Evolutionary conservation across 2,888 invertebrate species (phyloP).

Genomic region (Rutpela maculata): DNA sequence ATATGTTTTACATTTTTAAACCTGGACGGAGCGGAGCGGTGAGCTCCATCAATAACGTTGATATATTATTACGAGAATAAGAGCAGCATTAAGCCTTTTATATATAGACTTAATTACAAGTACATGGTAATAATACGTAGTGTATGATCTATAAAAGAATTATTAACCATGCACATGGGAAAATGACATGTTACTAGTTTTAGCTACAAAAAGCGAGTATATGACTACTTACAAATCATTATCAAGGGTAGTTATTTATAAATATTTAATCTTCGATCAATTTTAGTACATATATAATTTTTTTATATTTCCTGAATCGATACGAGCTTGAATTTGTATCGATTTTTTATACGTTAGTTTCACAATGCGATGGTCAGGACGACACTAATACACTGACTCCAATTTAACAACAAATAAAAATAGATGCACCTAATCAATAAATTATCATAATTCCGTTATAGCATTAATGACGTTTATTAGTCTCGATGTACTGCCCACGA

Average conservation of each 20-base stretch:
- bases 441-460: too few relatives aligned
- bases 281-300: slow-evolving; percentile 1
- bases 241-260: slow-evolving; percentile 10
- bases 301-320: slow-evolving; percentile 9
- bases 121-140: slow-evolving; percentile 7
- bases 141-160: slow-evolving; percentile 14
- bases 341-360: slow-evolving; percentile 1
- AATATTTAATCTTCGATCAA: slow-evolving; percentile 19
- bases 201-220: slow-evolving; percentile 12
- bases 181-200: slow-evolving; percentile 34
- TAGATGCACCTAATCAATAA: too few relatives aligned
- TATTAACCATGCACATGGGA: slow-evolving; percentile 35
- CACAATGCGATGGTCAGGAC: too few relatives aligned
- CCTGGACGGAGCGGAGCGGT: neutral
- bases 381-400: too few relatives aligned
- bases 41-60: slow-evolving; percentile 18
- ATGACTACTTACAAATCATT: slow-evolving; percentile 17
- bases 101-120: slow-evolving; percentile 21
- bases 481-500: too few relatives aligned
- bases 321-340: slow-evolving; percentile 1
- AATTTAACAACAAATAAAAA: too few relatives aligned
- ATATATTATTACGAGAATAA: slow-evolving; percentile 24
- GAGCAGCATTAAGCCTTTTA: slow-evolving; percentile 20
- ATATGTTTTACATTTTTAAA: slow-evolving; percentile 7
- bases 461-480: too few relatives aligned